Percentiles rank a stretch among this genome's conserved stretches.
phyloP scores from a whole-genome alignment of 2,797 vertebrate genomes.

The Chloroceryle amazona region DNA sequence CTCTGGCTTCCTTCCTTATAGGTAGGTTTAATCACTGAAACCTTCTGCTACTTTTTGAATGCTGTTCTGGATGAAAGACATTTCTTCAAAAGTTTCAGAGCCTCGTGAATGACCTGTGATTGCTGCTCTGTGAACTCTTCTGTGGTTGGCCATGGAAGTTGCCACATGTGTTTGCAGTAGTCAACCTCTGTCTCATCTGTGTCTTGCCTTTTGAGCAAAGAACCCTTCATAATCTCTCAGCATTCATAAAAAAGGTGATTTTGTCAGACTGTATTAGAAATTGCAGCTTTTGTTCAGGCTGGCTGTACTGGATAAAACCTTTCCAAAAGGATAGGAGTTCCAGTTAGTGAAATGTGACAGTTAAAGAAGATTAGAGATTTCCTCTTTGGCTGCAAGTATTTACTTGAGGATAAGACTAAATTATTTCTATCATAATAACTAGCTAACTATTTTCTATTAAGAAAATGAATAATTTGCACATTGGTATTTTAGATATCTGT shows the following conservation, averaged over 20 bases:
- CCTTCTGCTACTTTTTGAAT: conserved; percentile 1
- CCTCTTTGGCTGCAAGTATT: background rate
- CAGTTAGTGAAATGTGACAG: background rate
- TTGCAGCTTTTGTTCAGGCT: conserved; percentile 46
- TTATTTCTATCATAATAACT: background rate
- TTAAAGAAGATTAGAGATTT: conserved; percentile 3
- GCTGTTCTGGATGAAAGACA: background rate
- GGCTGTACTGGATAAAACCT: background rate
- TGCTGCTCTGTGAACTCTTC: conserved; percentile 2
- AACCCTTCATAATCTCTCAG: background rate
- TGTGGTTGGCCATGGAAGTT: background rate
- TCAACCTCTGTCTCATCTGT: background rate
- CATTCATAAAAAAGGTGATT: background rate
- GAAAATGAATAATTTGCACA: background rate
- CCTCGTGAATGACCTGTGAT: background rate
- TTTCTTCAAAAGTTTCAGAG: background rate
- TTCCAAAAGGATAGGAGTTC: background rate
- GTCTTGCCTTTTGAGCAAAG: background rate
- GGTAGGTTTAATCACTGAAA: background rate
- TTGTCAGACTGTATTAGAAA: conserved; percentile 32
- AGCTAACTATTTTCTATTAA: background rate
- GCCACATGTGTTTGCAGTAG: background rate
- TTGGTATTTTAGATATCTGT: background rate
- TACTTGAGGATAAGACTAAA: background rate
- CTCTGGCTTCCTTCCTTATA: background rate